These are phyloP conservation scores for Zosterops hypoxanthus DNA, from an alignment of 2,113 vertebrate species.

Conservation along the genomic window DNA sequence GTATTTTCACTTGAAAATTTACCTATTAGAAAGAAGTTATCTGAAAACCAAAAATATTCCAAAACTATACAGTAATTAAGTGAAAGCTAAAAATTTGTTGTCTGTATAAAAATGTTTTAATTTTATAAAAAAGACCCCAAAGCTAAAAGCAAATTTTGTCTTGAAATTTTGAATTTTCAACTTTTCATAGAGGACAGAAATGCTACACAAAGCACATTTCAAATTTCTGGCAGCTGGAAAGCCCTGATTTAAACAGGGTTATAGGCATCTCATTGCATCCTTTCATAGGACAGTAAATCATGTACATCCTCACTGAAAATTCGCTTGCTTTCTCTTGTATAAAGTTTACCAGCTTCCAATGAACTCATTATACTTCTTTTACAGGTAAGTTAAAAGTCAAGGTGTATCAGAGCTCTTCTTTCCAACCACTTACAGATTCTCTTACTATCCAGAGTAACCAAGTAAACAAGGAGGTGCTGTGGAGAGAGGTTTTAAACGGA, in stretches of 20 bases:
- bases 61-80: not conserved
- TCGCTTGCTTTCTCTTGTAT: not conserved
- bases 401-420: not conserved
- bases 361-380: not conserved
- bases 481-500: not conserved
- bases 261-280: not conserved
- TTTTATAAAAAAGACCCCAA: not conserved
- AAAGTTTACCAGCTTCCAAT: not conserved
- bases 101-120: not conserved
- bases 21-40: not conserved
- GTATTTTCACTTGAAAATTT: not conserved
- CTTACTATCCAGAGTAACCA: not conserved
- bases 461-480: fast-evolving
- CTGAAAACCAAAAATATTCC: not conserved
- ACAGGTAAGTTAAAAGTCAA: not conserved
- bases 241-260: not conserved
- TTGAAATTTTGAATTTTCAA: not conserved
- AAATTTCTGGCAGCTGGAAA: not conserved
- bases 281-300: not conserved
- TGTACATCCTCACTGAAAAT: not conserved
- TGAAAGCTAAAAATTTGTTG: not conserved
- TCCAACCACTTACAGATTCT: not conserved
- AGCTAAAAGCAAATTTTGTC: not conserved
- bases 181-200: not conserved
- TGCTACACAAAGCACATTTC: not conserved